These are phyloP conservation scores for Scomberomorus guttatus DNA, from an alignment of 2,797 vertebrate genomes.

Conservation along the genomic window DNA sequence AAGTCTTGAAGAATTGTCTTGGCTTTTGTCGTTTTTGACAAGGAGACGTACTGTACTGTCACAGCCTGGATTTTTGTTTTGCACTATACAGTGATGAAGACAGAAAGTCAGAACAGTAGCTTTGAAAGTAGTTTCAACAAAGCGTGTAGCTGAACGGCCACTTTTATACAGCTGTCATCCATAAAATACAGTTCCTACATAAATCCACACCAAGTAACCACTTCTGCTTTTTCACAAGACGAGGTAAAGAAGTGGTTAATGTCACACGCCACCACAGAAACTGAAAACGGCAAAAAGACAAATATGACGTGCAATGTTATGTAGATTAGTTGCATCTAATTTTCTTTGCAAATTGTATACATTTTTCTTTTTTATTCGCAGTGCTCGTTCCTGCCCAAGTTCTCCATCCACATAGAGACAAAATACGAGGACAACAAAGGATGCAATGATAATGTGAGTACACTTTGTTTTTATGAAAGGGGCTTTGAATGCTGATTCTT, in stretches of 20 bases:
- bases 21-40: slow-evolving; percentile 35
- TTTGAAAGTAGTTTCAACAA: slow-evolving; percentile 3
- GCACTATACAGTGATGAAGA: neutral
- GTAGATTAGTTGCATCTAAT: neutral
- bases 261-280: slow-evolving; percentile 4
- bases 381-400: slow-evolving; percentile 97
- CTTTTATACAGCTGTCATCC: neutral
- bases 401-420: slow-evolving; percentile 98
- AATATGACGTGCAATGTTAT: neutral
- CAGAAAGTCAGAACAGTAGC: neutral
- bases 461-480: neutral
- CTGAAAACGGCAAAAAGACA: neutral
- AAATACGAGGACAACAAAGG: slow-evolving; percentile 91
- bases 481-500: neutral
- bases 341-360: slow-evolving; percentile 26
- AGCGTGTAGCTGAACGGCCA: neutral
- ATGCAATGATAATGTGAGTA: slow-evolving; percentile 93
- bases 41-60: neutral
- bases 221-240: neutral
- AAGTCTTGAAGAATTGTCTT: neutral
- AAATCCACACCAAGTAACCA: neutral
- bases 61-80: slow-evolving; percentile 1
- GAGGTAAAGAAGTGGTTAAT: neutral
- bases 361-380: slow-evolving; percentile 75
- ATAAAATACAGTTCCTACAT: neutral